A percentile compares a stretch with the other conserved stretches of the same genome.
phyloP scores from a whole-genome alignment of 2,113 vertebrate species.

The Pogona vitticeps region DNA sequence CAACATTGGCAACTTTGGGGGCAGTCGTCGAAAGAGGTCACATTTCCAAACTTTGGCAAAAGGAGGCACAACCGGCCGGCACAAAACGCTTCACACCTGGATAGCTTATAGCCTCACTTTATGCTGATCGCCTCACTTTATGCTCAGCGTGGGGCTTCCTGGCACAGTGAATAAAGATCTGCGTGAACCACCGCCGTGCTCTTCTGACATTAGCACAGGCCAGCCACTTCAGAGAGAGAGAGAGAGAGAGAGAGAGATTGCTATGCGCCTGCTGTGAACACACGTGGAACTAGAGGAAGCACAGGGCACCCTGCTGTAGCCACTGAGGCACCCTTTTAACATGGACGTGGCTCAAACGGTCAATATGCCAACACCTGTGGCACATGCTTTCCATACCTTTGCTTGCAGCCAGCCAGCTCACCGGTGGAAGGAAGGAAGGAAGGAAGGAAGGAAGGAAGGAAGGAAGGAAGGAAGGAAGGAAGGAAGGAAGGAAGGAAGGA shows the following conservation, averaged over 20 bases:
- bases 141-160: too few species aligned
- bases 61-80: too few species aligned
- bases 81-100: neutral
- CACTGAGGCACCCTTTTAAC: too few species aligned
- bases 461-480: neutral
- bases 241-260: neutral
- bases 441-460: constrained; percentile 1
- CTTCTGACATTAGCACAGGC: neutral
- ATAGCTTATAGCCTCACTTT: too few species aligned
- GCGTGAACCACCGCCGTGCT: neutral
- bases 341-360: neutral
- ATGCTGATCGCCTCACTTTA: neutral
- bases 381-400: neutral
- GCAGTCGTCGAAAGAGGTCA: too few species aligned
- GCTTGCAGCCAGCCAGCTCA: neutral
- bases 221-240: neutral
- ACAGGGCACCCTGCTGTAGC: too few species aligned
- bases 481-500: constrained; percentile 3
- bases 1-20: neutral
- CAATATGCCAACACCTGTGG: neutral
- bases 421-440: neutral
- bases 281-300: neutral
- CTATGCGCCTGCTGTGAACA: neutral
- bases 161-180: neutral
- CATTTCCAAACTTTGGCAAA: too few species aligned